These are phyloP conservation scores for Brachionus angularis DNA, from an alignment of 1,140 invertebrate species.

Conservation along the genomic window DNA sequence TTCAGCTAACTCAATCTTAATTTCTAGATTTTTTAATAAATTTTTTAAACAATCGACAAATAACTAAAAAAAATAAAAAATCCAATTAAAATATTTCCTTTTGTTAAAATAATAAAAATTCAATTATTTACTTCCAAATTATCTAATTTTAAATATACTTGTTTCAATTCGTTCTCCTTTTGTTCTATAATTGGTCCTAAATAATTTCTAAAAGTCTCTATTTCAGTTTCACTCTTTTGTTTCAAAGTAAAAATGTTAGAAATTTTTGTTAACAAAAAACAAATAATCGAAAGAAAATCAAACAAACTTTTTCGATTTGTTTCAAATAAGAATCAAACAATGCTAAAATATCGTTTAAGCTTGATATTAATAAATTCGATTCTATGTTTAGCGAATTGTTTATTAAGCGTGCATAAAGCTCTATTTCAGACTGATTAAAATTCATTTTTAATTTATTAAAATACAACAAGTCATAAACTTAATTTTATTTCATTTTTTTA, in stretches of 20 bases:
- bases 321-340: background rate
- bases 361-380: background rate
- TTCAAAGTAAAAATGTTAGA: background rate
- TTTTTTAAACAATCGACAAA: conserved; percentile 12
- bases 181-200: background rate
- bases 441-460: background rate
- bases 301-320: conserved; percentile 3
- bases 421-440: background rate
- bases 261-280: background rate
- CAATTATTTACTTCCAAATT: background rate
- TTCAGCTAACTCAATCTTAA: conserved; percentile 3
- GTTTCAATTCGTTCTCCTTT: conserved; percentile 1
- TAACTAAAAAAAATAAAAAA: too few species aligned
- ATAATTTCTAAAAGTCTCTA: background rate
- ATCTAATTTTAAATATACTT: background rate
- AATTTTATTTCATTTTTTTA: background rate
- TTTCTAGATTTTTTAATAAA: background rate
- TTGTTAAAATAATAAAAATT: background rate
- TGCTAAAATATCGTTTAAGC: background rate
- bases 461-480: background rate
- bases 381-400: background rate
- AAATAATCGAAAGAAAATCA: background rate
- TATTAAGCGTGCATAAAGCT: background rate
- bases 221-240: conserved; percentile 34
- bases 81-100: background rate